These are phyloP conservation scores for Bombylius major DNA, from an alignment of 2,888 invertebrate species.

Conservation along the genomic window DNA sequence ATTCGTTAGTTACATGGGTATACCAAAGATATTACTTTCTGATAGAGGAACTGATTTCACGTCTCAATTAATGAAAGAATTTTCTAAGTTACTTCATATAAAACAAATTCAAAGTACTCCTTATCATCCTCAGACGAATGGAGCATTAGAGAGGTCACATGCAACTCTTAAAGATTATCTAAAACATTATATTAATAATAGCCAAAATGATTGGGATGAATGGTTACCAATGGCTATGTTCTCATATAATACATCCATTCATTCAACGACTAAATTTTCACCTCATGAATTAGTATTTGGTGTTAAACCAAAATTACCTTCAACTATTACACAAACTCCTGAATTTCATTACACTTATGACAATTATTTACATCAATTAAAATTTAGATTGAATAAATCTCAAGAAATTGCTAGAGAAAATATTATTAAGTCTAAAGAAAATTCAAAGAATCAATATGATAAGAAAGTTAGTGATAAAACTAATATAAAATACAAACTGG, in stretches of 20 bases:
- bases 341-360: conserved; percentile 4
- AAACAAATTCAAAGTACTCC: conserved; percentile 21
- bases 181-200: conserved; percentile 17
- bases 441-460: conserved; percentile 5
- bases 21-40: conserved; percentile 3
- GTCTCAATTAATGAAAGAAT: conserved; percentile 19
- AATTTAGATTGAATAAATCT: conserved; percentile 1
- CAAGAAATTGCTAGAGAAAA: conserved; percentile 5
- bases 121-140: conserved; percentile 17
- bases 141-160: conserved; percentile 23
- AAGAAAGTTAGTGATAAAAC: neutral
- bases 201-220: neutral
- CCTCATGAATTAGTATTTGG: conserved; percentile 3
- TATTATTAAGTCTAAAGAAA: conserved; percentile 2
- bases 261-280: conserved; percentile 1
- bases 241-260: neutral
- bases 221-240: conserved; percentile 1
- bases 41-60: conserved; percentile 13
- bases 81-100: conserved; percentile 21
- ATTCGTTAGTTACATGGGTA: conserved; percentile 1
- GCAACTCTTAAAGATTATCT: conserved; percentile 22
- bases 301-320: neutral
- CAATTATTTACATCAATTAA: conserved; percentile 2
- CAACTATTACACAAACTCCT: neutral
- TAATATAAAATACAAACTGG: neutral